Evolutionary conservation across 2,888 invertebrate genomes (phyloP).

Genomic region (Ectemnius continuus): DNA sequence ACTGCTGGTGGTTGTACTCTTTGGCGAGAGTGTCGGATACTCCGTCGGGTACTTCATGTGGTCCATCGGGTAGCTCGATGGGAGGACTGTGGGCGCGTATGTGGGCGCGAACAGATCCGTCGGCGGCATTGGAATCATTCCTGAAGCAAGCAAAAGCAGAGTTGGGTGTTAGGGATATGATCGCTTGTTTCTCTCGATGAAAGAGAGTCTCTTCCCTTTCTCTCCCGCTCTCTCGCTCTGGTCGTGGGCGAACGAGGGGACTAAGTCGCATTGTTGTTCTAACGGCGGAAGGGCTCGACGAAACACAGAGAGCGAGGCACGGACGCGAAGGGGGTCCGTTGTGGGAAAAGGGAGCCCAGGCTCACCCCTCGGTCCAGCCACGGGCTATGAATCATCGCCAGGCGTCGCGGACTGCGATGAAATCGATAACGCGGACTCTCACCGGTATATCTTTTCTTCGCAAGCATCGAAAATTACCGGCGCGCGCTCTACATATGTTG

Average conservation of each 20-base stretch:
- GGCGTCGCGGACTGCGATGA: conserved; percentile 62
- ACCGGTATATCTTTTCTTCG: conserved; percentile 41
- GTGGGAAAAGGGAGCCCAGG: conserved; percentile 69
- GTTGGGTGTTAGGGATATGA: conserved; percentile 17
- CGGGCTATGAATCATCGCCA: conserved; percentile 73
- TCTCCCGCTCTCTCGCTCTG: background rate
- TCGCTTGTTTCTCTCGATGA: background rate
- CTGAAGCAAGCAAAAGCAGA: conserved; percentile 51
- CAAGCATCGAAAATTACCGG: too few relatives aligned
- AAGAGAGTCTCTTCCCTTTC: conserved; percentile 2
- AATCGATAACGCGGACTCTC: conserved; percentile 64
- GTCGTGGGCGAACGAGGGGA: conserved; percentile 34
- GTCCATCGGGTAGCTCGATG: conserved; percentile 67
- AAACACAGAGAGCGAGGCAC: conserved; percentile 29
- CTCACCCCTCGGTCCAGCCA: conserved; percentile 71
- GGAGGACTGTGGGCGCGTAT: conserved; percentile 69
- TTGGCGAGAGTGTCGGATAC: conserved; percentile 61
- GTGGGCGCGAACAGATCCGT: conserved; percentile 69
- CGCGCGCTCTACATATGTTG: too few relatives aligned
- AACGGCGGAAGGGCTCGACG: conserved; percentile 49
- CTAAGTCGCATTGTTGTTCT: conserved; percentile 70
- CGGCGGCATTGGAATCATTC: conserved; percentile 70
- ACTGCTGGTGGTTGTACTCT: conserved; percentile 49
- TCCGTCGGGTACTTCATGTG: conserved; percentile 69
- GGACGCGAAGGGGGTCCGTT: conserved; percentile 57